Evolutionary conservation across 2,113 vertebrate genomes (phyloP), one percentile per base, ranked within the genome.

Genomic region (Gallinago undulata): DNA sequence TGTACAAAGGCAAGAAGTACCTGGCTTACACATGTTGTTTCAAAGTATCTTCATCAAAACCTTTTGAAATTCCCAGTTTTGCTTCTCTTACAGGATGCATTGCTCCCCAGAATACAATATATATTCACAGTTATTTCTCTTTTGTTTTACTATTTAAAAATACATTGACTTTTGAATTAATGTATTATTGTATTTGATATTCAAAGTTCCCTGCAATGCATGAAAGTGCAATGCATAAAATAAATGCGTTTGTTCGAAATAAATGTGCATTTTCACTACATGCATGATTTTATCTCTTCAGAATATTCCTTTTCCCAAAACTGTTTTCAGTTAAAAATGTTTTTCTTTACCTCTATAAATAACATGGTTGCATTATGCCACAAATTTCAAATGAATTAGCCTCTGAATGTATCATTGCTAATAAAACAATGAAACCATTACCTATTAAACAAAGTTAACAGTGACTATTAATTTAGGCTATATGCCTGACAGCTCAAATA

Each of bases 401-500:
- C 21, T 87, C 83, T 90, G 41, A 94, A 94, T 45, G 13, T 31
- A 94, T 93, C 72, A 84, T 56, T 90, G 63, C 18, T 95, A 95
- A 95, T 84, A 96, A 97, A 89, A 96, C 67, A 94, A 60, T 93
- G 48, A 94, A 97, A 96, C 55, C 13, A 75, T 95, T 92, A 64
- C 66, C 72, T 93, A 94, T 97, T 97, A 95, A 97, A 90, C 35
- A 84, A 97, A 95, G 77, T 96, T 97, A 97, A 87, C 45, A 95
- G 27, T 90, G 69, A 66, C 74, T 97, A 94, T 90, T 73, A 95
- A 84, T 97, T 97, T 94, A 95, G 81, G 90, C 79, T 94, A 60
- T 95, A 90, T 86, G 93, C 76, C 76, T 96, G 48, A 98, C 97
- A 98, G 90, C 97, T 95, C 90, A 94, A 98, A 98, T 92, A 97